Evolutionary conservation across 2,113 vertebrate genomes (phyloP).

Genomic region (Geococcyx californianus): DNA sequence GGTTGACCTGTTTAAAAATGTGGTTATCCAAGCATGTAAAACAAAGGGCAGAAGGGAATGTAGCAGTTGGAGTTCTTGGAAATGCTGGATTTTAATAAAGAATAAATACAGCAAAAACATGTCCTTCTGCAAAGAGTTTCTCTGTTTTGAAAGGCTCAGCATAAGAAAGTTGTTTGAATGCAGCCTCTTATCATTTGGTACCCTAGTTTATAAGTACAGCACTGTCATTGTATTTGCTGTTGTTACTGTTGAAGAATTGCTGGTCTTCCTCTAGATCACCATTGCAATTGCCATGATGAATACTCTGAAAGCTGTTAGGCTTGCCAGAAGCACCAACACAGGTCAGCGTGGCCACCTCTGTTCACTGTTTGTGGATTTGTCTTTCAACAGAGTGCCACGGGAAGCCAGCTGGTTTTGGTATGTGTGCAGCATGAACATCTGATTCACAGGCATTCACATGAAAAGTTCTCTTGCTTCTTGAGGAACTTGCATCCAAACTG

Average conservation of each 20-base stretch:
- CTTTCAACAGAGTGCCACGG: neutral
- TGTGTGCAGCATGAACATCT: neutral
- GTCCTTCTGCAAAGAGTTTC: neutral
- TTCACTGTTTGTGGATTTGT: conserved; percentile 1
- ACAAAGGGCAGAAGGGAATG: neutral
- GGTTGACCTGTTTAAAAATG: conserved; percentile 32
- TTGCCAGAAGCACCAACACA: neutral
- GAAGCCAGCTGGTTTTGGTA: neutral
- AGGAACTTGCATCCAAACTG: neutral
- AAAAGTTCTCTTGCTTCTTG: neutral
- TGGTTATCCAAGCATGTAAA: conserved; percentile 9
- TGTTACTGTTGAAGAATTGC: neutral
- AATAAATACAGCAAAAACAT: neutral
- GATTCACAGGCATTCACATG: neutral
- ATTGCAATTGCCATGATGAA: neutral
- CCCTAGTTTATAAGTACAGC: neutral
- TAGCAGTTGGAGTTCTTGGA: neutral
- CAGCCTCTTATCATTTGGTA: neutral
- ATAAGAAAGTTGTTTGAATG: neutral
- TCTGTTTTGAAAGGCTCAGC: neutral
- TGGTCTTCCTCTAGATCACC: neutral
- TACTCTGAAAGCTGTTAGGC: neutral
- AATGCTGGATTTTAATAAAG: neutral
- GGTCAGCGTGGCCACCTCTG: neutral
- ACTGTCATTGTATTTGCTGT: neutral